These are phyloP conservation scores for Schlechtendalia chinensis DNA, from an alignment of 1,140 invertebrate genomes.

Conservation along the genomic window DNA sequence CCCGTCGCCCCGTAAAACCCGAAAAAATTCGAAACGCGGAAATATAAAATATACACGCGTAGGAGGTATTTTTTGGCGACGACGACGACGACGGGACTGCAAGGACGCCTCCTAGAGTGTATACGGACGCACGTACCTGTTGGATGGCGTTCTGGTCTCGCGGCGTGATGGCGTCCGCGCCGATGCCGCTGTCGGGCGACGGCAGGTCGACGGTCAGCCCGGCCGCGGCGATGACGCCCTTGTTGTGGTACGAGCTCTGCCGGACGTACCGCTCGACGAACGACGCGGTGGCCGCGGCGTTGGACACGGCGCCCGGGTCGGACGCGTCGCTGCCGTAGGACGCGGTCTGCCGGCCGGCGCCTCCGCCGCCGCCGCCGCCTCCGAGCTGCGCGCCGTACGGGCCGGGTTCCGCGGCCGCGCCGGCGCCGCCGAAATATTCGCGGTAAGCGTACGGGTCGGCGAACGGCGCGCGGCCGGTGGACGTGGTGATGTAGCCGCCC, in stretches of 20 bases:
- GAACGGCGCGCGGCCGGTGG: constrained; percentile 53
- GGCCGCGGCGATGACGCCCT: constrained; percentile 61
- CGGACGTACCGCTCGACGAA: constrained; percentile 63
- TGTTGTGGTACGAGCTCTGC: constrained; percentile 59
- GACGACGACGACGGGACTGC: no score
- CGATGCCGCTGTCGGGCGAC: constrained; percentile 87
- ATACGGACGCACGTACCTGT: constrained; percentile 64
- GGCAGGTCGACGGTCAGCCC: constrained; percentile 86
- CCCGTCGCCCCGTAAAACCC: no score
- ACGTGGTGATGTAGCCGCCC: constrained; percentile 56
- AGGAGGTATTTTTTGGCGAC: no score
- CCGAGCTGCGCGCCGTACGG: constrained; percentile 60
- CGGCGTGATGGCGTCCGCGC: constrained; percentile 85
- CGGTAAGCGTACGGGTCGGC: constrained; percentile 59
- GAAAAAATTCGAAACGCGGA: no score
- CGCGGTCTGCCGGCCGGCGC: constrained; percentile 57
- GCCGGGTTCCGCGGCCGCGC: constrained; percentile 59
- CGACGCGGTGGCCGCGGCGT: constrained; percentile 57
- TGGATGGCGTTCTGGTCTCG: constrained; percentile 82
- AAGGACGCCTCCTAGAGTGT: no score
- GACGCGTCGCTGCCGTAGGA: constrained; percentile 57
- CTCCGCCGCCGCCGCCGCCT: background rate
- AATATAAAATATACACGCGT: no score
- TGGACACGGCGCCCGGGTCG: constrained; percentile 53
- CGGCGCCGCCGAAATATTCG: constrained; percentile 59